Conservation (phyloP, 2,797 vertebrate species). For the Otolemur crassicaudatus region DNA sequence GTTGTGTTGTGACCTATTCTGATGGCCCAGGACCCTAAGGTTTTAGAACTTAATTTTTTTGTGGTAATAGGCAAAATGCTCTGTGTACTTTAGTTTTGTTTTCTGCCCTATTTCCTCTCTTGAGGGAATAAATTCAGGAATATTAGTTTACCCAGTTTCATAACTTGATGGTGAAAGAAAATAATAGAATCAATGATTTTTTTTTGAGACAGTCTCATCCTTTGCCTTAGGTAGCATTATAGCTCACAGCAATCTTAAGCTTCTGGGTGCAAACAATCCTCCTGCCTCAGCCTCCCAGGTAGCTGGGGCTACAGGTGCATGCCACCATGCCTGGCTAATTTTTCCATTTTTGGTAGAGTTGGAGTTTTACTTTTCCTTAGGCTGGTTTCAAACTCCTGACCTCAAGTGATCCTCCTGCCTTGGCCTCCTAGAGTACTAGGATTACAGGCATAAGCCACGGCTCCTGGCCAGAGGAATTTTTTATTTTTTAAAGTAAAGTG, state of each 20-base stretch:
- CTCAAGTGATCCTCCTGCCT: background rate
- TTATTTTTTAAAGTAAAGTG: background rate
- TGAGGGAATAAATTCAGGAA: conserved; percentile 23
- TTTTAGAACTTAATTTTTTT: conserved; percentile 8
- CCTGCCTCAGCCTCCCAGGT: no score
- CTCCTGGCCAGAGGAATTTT: background rate
- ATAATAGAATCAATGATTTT: background rate
- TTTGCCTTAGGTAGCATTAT: background rate
- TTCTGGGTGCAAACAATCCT: background rate
- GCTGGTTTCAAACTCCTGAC: no score
- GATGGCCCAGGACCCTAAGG: background rate
- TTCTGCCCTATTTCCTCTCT: background rate
- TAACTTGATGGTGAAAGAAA: background rate
- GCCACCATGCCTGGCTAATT: no score
- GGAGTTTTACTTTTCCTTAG: no score
- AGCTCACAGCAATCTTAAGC: background rate
- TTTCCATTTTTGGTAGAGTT: no score
- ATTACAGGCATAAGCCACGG: background rate
- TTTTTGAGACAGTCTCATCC: background rate
- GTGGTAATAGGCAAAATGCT: background rate
- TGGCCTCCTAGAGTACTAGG: background rate
- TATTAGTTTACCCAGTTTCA: conserved; percentile 30
- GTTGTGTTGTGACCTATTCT: background rate
- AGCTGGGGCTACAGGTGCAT: no score
- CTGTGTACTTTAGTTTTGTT: background rate